Base-by-base conservation (phyloP, 2,113 vertebrate genomes). In the Menura novaehollandiae region DNA sequence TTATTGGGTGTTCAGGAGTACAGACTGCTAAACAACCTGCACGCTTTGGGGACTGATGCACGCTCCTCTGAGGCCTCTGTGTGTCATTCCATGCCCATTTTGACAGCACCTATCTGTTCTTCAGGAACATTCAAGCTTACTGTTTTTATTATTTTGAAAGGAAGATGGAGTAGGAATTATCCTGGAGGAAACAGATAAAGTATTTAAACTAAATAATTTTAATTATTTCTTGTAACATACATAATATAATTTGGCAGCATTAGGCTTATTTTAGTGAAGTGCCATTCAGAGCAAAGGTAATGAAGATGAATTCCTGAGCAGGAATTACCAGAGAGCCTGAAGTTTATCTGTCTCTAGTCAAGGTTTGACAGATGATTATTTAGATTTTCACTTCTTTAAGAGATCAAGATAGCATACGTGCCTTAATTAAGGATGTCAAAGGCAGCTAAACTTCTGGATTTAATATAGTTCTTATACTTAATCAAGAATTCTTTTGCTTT, bases 31-130 rank as follows among this genome's bases (percentile, higher is more conserved):
- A 62, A 69, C 21, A 78, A 20, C 20, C 5, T n/a, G 47, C 39
- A 19, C 1, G 1, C n/a, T 7, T 4, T 58, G 60, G 28, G 76
- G 46, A 35, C 41, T 8, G 23, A 49, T 4, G 3, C 9, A 3
- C 9, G 13, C 16, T 37, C 37, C 44, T 56, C 41, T 32, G 37
- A 62, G 73, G 51, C 53, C 43, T 64, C 62, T 59, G 32, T 1
- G 0, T 49, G 26, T 53, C 88, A 26, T 43, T 55, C 60, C 56
- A 10, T 28, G 58, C 35, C 20, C 13, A 8, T 58, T 94, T 26
- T 85, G 66, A 68, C 35, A 81, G 27, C n/a, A 79, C 24, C 52
- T 35, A 3, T 41, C 24, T 85, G 39, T 82, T 47, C 39, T 80
- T 66, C 5, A 75, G 62, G 47, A 76, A 35, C 17, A 28, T 71